Evolutionary conservation across 2,113 vertebrate species (phyloP), one percentile per base, ranked within the genome.

Genomic region (Perca flavescens): DNA sequence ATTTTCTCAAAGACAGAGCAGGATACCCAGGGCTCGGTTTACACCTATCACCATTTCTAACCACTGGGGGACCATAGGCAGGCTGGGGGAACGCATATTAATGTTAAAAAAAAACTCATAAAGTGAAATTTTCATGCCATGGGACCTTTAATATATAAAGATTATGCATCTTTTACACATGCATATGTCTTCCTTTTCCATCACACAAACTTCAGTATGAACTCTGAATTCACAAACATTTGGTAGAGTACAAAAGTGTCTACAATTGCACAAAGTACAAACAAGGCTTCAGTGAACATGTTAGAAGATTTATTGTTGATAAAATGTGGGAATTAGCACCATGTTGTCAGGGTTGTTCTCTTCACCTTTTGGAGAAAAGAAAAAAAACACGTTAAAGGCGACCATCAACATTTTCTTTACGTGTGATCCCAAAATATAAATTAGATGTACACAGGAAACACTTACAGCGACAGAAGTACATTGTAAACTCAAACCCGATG

Each of bases 401-500:
- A 36, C 43, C 43, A 70, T 52, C 9, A 66, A 49, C 3, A 0
- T 50, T 3, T 6, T 10, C 19, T 53, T 56, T 5, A 34, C 13
- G 16, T 0, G 47, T 14, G 47, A 6, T 1, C 2, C 0, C 22
- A 11, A 67, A 34, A 10, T 16, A 15, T 11, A n/a, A 6, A 28
- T 34, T 7, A 21, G 10, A 19, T 52, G 13, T 9, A 68, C 14
- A 53, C 6, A 69, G 19, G 66, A 6, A 67, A 65, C 10, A 46
- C 22, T 66, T 10, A 16, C 31, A 61, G 8, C 17, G 40, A 11
- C 40, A 43, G 40, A 43, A 43, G 9, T 43, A 11, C 40, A 40
- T 2, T 8, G 0, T 12, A 2, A 4, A 8, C 5, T 16, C n/a
- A 52, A 34, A 25, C 34, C 16, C 5, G 2, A 10, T 2, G 4